Evolutionary conservation across 1,140 invertebrate genomes (phyloP).

Genomic region (Brachionus paranguensis): DNA sequence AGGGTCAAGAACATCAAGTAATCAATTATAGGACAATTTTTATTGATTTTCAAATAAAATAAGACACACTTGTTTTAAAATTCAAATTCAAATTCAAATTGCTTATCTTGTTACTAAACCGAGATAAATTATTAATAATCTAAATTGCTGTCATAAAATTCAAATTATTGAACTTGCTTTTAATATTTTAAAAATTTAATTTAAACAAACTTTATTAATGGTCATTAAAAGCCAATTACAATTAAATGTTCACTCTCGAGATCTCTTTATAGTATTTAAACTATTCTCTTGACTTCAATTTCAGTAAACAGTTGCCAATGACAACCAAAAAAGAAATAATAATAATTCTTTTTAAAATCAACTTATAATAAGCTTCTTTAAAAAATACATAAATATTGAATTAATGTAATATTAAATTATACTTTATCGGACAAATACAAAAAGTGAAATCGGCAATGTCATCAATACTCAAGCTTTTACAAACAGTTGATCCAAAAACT

Average conservation of each 20-base stretch:
- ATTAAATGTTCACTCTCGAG: neutral
- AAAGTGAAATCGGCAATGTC: neutral
- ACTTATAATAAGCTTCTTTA: neutral
- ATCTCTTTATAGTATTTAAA: neutral
- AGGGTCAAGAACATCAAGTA: neutral
- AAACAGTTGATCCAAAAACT: constrained; percentile 37
- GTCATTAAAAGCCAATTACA: neutral
- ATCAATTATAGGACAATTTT: neutral
- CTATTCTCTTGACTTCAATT: constrained; percentile 1
- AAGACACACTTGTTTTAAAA: neutral
- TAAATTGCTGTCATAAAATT: neutral
- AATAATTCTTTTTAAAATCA: neutral
- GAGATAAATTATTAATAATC: neutral
- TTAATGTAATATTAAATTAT: neutral
- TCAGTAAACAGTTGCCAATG: neutral
- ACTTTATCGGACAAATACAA: too few species aligned
- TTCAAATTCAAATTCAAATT: neutral
- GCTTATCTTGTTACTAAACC: neutral
- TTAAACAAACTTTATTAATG: neutral
- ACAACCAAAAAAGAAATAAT: neutral
- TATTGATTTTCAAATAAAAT: neutral
- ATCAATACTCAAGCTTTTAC: constrained; percentile 26
- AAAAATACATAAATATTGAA: neutral
- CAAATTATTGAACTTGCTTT: neutral
- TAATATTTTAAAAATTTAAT: neutral